Evolutionary conservation across 1,140 invertebrate genomes (phyloP).

Genomic region (Diorhabda sublineata): DNA sequence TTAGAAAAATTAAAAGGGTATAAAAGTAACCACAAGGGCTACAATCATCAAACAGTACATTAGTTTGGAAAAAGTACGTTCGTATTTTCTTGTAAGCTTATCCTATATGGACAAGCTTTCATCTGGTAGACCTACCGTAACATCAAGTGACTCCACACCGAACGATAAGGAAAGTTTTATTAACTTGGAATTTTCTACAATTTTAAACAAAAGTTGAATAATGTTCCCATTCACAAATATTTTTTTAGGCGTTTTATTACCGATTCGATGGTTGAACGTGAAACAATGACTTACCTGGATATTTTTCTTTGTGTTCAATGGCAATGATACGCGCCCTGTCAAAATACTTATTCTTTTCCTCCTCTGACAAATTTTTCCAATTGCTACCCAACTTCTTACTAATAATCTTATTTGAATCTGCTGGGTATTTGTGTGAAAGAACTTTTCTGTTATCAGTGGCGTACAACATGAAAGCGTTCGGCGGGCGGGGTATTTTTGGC

Average conservation of each 20-base stretch:
- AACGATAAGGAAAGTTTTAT: no score
- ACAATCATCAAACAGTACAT: no score
- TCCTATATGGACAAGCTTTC: no score
- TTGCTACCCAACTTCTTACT: slow-evolving; percentile 55
- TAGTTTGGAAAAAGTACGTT: no score
- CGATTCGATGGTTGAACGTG: background rate
- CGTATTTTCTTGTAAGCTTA: no score
- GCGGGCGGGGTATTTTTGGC: slow-evolving; percentile 56
- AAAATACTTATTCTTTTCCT: slow-evolving; percentile 57
- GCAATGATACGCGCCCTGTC: slow-evolving; percentile 55
- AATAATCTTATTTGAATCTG: slow-evolving; percentile 61
- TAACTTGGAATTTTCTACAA: no score
- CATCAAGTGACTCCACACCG: no score
- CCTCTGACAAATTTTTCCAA: slow-evolving; percentile 54
- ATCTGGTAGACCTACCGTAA: no score
- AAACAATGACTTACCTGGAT: slow-evolving; percentile 49
- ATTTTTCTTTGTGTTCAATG: slow-evolving; percentile 60
- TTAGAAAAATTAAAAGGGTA: no score
- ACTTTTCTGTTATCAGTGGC: slow-evolving; percentile 60
- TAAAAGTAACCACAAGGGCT: no score
- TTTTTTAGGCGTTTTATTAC: background rate
- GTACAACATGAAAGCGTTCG: slow-evolving; percentile 64
- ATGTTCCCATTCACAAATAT: background rate
- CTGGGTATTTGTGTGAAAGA: slow-evolving; percentile 53
- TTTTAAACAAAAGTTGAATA: no score